These are phyloP conservation scores for Dryobota labecula DNA, from an alignment of 2,888 invertebrate species.

Conservation along the genomic window DNA sequence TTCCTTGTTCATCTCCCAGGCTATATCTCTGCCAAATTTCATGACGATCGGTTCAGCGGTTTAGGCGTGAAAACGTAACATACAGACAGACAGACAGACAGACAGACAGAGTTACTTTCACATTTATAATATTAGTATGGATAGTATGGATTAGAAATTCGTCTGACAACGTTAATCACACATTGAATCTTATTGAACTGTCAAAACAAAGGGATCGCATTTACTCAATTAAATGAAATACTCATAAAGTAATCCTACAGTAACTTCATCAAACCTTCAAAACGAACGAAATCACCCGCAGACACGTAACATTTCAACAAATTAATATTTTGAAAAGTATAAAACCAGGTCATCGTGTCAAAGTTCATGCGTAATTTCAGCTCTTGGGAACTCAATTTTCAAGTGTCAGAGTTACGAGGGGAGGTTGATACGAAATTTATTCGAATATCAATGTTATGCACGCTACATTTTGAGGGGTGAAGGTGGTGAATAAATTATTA, in stretches of 20 bases:
- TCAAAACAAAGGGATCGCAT: too few relatives aligned
- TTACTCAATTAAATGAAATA: not conserved
- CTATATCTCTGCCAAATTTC: too few relatives aligned
- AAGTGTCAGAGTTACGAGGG: conserved; percentile 50
- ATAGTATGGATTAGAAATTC: too few relatives aligned
- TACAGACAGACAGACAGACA: too few relatives aligned
- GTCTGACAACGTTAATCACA: too few relatives aligned
- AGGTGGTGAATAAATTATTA: conserved; percentile 29
- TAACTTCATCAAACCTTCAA: conserved; percentile 9
- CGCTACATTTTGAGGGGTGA: conserved; percentile 15
- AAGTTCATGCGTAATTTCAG: conserved; percentile 52
- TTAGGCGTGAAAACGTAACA: too few relatives aligned
- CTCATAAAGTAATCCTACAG: not conserved
- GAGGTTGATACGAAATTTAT: conserved; percentile 44
- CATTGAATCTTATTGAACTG: too few relatives aligned
- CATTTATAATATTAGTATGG: too few relatives aligned
- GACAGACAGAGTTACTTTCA: too few relatives aligned
- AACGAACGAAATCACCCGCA: conserved; percentile 9
- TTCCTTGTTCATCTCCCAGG: too few relatives aligned
- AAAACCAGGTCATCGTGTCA: conserved; percentile 59
- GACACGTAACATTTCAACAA: conserved; percentile 30
- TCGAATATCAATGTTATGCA: conserved; percentile 46
- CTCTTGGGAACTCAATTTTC: conserved; percentile 59
- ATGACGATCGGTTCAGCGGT: too few relatives aligned
- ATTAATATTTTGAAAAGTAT: conserved; percentile 51